Conservation (phyloP, 2,888 invertebrate species). For the Cantharis nigra region DNA sequence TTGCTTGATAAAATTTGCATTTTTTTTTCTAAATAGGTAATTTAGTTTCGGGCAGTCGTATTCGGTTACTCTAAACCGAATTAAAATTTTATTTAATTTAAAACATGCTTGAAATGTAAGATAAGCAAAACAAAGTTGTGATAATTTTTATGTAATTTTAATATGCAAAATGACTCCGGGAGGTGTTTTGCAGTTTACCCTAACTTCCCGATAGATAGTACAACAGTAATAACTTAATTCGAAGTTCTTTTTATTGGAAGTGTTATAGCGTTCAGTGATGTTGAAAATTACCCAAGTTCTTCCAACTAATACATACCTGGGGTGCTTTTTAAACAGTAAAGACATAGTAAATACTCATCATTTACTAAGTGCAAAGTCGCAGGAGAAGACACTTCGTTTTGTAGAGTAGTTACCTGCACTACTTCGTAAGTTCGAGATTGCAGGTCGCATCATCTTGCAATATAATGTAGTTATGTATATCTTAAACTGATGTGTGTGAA, state of each 20-base stretch:
- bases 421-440: too few relatives aligned
- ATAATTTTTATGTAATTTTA: neutral
- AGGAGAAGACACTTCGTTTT: neutral
- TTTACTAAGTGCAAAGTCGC: neutral
- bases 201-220: neutral
- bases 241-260: neutral
- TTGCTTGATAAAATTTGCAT: neutral
- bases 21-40: neutral
- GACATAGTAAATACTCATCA: neutral
- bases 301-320: neutral
- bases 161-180: neutral
- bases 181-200: neutral
- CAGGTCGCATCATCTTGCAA: neutral
- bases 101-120: neutral
- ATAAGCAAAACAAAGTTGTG: neutral
- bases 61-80: neutral
- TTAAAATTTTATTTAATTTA: neutral
- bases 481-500: neutral
- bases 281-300: neutral
- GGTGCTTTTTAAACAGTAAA: neutral
- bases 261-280: neutral
- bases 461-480: neutral
- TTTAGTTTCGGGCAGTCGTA: too few relatives aligned
- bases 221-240: neutral
- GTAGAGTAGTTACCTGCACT: neutral